phyloP scores from a whole-genome alignment of 2,113 vertebrate species.

The Cyprinodon tularosa region DNA sequence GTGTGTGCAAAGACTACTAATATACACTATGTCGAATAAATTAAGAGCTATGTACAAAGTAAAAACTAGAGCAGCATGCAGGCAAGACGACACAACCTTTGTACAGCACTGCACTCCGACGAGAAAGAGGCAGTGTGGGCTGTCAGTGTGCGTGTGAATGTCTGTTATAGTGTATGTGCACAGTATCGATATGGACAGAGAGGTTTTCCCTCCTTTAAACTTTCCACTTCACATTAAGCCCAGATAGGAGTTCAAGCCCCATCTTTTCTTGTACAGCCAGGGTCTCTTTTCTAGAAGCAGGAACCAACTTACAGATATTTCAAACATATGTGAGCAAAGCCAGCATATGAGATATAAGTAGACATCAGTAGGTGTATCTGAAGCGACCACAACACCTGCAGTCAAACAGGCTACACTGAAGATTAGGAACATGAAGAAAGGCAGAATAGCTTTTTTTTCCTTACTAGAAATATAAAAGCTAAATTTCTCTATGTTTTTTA shows the following conservation, averaged over 20 bases:
- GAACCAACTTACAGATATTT: neutral
- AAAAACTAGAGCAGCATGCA: conserved; percentile 80
- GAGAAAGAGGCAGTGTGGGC: conserved; percentile 26
- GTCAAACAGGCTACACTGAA: neutral
- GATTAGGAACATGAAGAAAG: neutral
- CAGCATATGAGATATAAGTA: neutral
- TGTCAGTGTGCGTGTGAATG: conserved; percentile 12
- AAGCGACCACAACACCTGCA: conserved; percentile 25
- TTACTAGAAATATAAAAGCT: neutral
- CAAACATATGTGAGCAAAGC: neutral
- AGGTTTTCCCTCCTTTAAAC: conserved; percentile 36
- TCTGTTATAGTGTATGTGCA: conserved; percentile 20
- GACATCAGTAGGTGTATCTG: conserved; percentile 10
- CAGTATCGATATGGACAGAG: conserved; percentile 24
- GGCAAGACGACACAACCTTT: conserved; percentile 70
- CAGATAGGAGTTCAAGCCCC: neutral
- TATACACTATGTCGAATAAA: conserved; percentile 75
- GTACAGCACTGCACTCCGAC: conserved; percentile 68
- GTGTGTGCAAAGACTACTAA: conserved; percentile 61
- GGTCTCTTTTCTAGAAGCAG: conserved; percentile 8
- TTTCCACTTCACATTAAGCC: conserved; percentile 23
- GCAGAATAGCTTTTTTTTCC: neutral
- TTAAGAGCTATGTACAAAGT: conserved; percentile 78
- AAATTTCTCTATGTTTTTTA: neutral
- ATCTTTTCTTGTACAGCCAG: conserved; percentile 9